Conservation (phyloP, 2,888 invertebrate genomes). For the Thyatira batis region DNA sequence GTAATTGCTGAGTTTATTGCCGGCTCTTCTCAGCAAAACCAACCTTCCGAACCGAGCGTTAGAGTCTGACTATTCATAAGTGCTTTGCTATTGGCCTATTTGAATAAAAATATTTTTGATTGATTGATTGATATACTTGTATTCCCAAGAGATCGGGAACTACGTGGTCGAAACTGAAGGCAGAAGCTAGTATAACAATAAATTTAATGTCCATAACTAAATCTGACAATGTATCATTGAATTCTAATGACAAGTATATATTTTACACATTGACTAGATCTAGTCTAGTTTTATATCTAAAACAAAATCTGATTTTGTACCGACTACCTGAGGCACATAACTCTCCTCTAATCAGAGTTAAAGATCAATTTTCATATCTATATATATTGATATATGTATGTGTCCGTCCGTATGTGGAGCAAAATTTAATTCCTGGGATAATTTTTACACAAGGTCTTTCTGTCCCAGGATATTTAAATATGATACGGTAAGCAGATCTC, state of each 20-base stretch:
- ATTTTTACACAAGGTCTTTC: no score
- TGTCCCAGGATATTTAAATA: no score
- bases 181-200: not conserved
- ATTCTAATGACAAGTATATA: not conserved
- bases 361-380: conserved; percentile 1
- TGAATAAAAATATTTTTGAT: no score
- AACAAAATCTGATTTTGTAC: not conserved
- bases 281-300: not conserved
- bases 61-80: no score
- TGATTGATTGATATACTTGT: no score
- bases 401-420: not conserved
- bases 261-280: not conserved
- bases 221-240: not conserved
- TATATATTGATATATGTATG: not conserved
- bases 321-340: not conserved
- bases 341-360: not conserved
- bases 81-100: no score
- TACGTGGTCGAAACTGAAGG: not conserved
- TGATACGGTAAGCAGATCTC: no score
- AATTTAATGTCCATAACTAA: not conserved
- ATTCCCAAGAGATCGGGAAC: no score
- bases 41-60: no score
- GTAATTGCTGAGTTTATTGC: no score
- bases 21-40: no score
- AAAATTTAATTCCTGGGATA: no score